Evolutionary conservation across 2,888 invertebrate genomes (phyloP).

Genomic region (Metopia argyrocephala): DNA sequence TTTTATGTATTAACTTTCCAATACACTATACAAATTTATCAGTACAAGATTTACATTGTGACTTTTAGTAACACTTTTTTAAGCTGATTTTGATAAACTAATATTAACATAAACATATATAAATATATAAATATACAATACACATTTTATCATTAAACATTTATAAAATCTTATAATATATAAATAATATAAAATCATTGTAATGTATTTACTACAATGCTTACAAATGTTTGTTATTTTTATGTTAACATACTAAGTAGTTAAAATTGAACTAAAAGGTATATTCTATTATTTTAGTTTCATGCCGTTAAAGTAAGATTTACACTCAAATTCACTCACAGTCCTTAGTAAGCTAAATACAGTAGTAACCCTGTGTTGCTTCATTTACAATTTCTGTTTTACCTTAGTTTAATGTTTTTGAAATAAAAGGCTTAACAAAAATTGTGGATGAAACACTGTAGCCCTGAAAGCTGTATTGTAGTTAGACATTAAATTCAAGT

Average conservation of each 20-base stretch:
- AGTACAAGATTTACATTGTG: conserved; percentile 47
- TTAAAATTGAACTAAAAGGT: neutral
- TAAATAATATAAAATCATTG: conserved; percentile 15
- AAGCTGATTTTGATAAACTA: neutral
- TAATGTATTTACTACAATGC: conserved; percentile 34
- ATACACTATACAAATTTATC: conserved; percentile 30
- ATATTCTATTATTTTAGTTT: neutral
- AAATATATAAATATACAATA: conserved; percentile 15
- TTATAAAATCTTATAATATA: conserved; percentile 15
- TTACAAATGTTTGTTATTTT: neutral
- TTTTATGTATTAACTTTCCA: conserved; percentile 15
- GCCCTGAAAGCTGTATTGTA: too few species aligned
- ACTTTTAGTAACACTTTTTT: conserved; percentile 25
- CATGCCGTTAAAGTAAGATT: neutral
- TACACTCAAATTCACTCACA: neutral
- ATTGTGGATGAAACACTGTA: too few species aligned
- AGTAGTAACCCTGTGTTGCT: too few species aligned
- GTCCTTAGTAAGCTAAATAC: too few species aligned
- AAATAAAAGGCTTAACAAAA: too few species aligned
- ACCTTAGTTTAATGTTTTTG: too few species aligned
- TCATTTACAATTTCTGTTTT: too few species aligned
- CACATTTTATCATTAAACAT: conserved; percentile 12
- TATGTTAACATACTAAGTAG: conserved; percentile 21
- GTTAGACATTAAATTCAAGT: too few species aligned
- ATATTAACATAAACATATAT: conserved; percentile 13